Base-by-base conservation (phyloP, 2,113 vertebrate genomes). In the Oncorhynchus nerka region DNA sequence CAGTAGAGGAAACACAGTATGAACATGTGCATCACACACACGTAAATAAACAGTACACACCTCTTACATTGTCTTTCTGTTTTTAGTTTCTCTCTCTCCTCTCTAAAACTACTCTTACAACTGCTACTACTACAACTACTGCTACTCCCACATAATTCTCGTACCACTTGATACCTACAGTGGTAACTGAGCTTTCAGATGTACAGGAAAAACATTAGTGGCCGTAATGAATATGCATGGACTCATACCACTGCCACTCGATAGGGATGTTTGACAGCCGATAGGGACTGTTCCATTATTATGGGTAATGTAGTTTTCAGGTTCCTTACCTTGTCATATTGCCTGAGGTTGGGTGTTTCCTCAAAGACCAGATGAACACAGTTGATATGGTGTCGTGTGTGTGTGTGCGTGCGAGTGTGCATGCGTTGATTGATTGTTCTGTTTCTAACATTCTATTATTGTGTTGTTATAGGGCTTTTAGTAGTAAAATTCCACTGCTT, bases 261-360 rank as follows among this genome's bases (percentile, higher is more conserved):
- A 57, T 34, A 48, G 30, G n/a, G 64, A 48, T 76, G 81, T 87
- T 64, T 85, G 84, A 81, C 76, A 84, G 48, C 76, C 77, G 84
- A 84, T 87, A 83, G 81, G 73, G 62, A 73, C 57, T 75, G 78
- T 76, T 73, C 68, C 34, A 83, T 87, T 86, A 90, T 86, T 86
- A 84, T 87, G 86, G 82, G 83, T 86, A 85, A 84, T 82, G 85
- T 84, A 86, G 82, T 84, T 59, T 48, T n/a, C 34, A 24, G 61
- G 6, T 34, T 34, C 34, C 34, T 34, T 34, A 34, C 48, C 81
- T 76, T 74, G 71, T 65, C 22, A 13, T 73, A 22, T 9, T 66
- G 75, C 70, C 71, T 57, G 30, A 32, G 48, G 77, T 67, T 75
- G 81, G 39, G 49, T 83, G 75, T 81, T 70, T 78, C 61, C 69